Evolutionary conservation across 53 echinoderm and acorn worm genomes (phyloP).

Genomic region (Glandiceps talaboti): DNA sequence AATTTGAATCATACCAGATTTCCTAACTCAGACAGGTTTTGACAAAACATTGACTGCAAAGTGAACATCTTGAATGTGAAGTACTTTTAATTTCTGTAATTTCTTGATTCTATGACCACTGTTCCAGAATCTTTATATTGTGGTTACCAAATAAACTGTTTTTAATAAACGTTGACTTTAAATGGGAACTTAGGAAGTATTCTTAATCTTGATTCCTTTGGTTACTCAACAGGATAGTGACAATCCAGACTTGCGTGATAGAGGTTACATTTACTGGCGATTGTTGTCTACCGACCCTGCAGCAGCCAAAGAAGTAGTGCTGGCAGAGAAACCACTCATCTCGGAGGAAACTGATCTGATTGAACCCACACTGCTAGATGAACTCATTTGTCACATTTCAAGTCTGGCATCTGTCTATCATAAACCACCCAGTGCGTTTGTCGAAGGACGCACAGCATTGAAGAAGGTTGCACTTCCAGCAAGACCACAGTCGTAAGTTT

Average conservation of each 20-base stretch:
- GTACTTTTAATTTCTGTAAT: no score
- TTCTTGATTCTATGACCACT: no score
- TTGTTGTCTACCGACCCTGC: conserved; percentile 92
- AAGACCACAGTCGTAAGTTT: background rate
- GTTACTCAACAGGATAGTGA: conserved; percentile 73
- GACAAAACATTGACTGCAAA: no score
- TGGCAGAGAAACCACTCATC: conserved; percentile 97
- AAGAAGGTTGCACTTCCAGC: background rate
- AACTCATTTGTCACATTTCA: conserved; percentile 96
- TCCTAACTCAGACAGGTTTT: no score
- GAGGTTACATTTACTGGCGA: conserved; percentile 99
- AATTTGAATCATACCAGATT: no score
- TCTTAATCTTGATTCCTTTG: no score
- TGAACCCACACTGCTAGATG: conserved; percentile 91
- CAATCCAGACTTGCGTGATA: conserved; percentile 93
- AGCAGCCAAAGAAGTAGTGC: conserved; percentile 90
- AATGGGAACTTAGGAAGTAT: no score
- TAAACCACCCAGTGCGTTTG: conserved; percentile 96
- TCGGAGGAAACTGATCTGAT: conserved; percentile 97
- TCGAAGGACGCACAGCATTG: conserved; percentile 61
- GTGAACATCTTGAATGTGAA: no score
- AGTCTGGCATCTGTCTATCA: conserved; percentile 98
- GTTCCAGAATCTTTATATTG: no score
- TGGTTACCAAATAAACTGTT: no score
- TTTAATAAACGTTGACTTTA: no score